Evolutionary conservation across 1,140 invertebrate genomes (phyloP).

Genomic region (Zaprionus davidi): DNA sequence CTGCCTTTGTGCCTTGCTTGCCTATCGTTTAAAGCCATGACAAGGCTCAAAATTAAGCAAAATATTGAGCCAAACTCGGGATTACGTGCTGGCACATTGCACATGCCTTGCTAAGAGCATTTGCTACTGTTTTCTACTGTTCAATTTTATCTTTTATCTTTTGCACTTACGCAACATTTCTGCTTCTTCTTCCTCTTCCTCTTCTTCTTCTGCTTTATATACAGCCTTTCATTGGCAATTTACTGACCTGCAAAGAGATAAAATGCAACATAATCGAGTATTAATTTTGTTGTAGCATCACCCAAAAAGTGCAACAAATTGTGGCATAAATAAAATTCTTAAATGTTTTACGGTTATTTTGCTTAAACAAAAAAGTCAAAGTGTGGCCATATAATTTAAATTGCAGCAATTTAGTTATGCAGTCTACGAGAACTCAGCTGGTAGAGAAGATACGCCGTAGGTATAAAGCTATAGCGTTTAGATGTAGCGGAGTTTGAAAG

Average conservation of each 20-base stretch:
- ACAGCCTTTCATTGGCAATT: slow-evolving; percentile 12
- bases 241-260: slow-evolving; percentile 64
- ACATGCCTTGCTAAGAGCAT: not conserved
- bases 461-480: not conserved
- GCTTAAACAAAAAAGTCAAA: too few relatives aligned
- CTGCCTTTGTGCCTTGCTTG: not conserved
- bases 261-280: slow-evolving; percentile 34
- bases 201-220: not conserved
- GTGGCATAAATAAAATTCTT: not conserved
- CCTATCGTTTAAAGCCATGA: slow-evolving; percentile 61
- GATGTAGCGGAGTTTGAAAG: not conserved
- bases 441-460: not conserved
- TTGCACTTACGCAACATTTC: slow-evolving; percentile 26
- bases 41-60: slow-evolving; percentile 43
- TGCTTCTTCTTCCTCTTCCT: not conserved
- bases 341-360: slow-evolving; percentile 8
- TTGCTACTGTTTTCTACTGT: not conserved
- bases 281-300: slow-evolving; percentile 35
- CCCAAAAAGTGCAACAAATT: slow-evolving; percentile 1
- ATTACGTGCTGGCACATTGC: slow-evolving; percentile 8
- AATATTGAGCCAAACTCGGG: slow-evolving; percentile 18
- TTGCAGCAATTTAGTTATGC: not conserved
- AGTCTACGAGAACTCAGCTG: not conserved
- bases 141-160: not conserved
- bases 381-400: not conserved